These are phyloP conservation scores for Acleris literana DNA, from an alignment of 2,888 invertebrate genomes.

Conservation along the genomic window DNA sequence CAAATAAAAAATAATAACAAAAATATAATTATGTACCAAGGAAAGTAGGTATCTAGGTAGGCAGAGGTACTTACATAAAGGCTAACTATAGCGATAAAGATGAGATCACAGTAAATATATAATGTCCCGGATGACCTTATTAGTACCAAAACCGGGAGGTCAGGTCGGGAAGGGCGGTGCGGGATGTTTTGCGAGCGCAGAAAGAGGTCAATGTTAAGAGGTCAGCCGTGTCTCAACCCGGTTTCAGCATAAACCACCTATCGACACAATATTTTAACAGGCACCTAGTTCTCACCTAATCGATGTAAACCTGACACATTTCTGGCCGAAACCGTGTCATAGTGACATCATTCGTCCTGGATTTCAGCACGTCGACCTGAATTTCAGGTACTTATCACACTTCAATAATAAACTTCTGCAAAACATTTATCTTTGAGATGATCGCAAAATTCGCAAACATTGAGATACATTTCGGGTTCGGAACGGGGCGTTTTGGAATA, in stretches of 20 bases:
- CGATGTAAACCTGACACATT: slow-evolving; percentile 18
- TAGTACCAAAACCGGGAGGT: neutral
- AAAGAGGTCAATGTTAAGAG: slow-evolving; percentile 35
- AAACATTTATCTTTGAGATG: slow-evolving; percentile 12
- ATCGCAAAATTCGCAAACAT: slow-evolving; percentile 13
- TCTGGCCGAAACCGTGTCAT: slow-evolving; percentile 46
- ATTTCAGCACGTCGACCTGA: slow-evolving; percentile 66
- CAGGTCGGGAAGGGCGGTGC: slow-evolving; percentile 11
- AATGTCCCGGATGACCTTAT: neutral
- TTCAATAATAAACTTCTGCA: slow-evolving; percentile 2
- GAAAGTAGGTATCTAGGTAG: no score
- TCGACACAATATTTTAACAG: slow-evolving; percentile 30
- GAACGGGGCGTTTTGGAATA: neutral
- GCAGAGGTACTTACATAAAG: no score
- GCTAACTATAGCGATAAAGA: no score
- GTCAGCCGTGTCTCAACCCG: slow-evolving; percentile 16
- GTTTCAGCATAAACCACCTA: slow-evolving; percentile 12
- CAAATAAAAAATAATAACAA: no score
- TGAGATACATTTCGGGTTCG: slow-evolving; percentile 17
- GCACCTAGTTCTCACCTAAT: slow-evolving; percentile 6
- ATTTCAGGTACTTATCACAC: slow-evolving; percentile 48
- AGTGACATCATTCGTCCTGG: slow-evolving; percentile 56
- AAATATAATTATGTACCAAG: no score
- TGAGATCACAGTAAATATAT: no score
- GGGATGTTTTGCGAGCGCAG: slow-evolving; percentile 17